phyloP scores from a whole-genome alignment of 2,113 vertebrate genomes.

The Baryphthengus martii region DNA sequence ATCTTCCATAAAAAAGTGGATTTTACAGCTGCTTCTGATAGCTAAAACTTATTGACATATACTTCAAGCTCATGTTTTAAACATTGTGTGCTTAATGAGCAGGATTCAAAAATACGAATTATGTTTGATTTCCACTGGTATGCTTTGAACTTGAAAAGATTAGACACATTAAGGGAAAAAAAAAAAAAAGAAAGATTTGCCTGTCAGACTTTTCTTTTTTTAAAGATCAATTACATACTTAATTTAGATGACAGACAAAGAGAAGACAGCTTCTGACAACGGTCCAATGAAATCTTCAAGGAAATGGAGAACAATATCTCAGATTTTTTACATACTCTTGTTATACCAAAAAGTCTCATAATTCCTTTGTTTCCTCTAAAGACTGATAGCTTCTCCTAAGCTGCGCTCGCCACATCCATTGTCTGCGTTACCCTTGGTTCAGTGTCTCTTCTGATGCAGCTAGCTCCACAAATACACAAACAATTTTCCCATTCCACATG shows the following conservation, averaged over 20 bases:
- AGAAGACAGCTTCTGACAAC: constrained; percentile 35
- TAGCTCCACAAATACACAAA: neutral
- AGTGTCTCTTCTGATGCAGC: neutral
- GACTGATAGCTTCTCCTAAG: neutral
- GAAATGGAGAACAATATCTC: constrained; percentile 6
- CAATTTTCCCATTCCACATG: neutral
- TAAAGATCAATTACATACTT: constrained; percentile 46
- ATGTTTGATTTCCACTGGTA: constrained; percentile 43
- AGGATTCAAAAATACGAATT: constrained; percentile 37
- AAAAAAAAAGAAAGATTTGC: constrained; percentile 16
- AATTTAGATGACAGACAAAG: constrained; percentile 48
- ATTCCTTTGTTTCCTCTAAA: neutral
- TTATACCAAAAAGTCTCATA: neutral
- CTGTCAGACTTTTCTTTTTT: constrained; percentile 10
- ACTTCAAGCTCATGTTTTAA: constrained; percentile 20
- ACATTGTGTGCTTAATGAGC: constrained; percentile 31
- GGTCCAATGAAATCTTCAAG: constrained; percentile 21
- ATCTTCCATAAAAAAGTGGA: constrained; percentile 2
- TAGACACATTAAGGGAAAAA: constrained; percentile 27
- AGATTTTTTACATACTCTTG: neutral
- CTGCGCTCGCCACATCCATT: neutral
- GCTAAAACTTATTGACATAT: neutral
- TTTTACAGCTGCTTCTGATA: constrained; percentile 34
- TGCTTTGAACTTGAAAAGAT: constrained; percentile 62
- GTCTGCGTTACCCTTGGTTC: neutral